Percentiles rank a stretch among this genome's conserved stretches.
Evolutionary conservation across 2,797 vertebrate genomes (phyloP).

Genomic region (Macropodus opercularis): DNA sequence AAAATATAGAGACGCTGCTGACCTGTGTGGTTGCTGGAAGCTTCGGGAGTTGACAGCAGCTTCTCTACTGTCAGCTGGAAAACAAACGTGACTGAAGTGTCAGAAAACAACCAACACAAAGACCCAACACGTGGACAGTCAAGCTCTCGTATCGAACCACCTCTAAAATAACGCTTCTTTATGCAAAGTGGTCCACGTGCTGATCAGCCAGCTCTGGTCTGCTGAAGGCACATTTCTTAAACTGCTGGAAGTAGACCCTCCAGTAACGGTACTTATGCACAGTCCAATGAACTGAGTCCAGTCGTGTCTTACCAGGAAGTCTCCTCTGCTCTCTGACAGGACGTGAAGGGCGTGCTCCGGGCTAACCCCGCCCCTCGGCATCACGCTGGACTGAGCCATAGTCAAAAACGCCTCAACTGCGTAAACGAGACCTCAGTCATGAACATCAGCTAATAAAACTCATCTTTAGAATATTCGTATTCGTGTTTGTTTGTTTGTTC

Average conservation of each 20-base stretch:
- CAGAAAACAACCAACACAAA: not conserved
- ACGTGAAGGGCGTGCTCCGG: slow-evolving; percentile 89
- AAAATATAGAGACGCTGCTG: not conserved
- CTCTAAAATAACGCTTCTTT: no score
- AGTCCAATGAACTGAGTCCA: no score
- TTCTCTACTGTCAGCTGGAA: slow-evolving; percentile 53
- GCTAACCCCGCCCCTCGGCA: slow-evolving; percentile 89
- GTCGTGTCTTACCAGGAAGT: slow-evolving; percentile 93
- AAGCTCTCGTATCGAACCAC: no score
- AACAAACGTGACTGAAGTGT: not conserved
- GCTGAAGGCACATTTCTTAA: no score
- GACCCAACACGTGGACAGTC: no score
- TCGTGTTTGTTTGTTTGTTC: no score
- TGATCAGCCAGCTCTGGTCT: no score
- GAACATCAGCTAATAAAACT: no score
- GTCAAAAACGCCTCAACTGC: slow-evolving; percentile 89
- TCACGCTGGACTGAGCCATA: slow-evolving; percentile 89
- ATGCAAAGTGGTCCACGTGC: no score
- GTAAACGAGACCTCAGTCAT: not conserved
- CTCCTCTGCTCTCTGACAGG: slow-evolving; percentile 89
- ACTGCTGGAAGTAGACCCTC: no score
- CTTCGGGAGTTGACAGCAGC: slow-evolving; percentile 28
- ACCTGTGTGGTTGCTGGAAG: not conserved
- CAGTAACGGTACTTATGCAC: no score
- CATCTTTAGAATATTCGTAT: no score